Evolutionary conservation across 2,888 invertebrate genomes (phyloP).

Genomic region (Abrostola triplasia): DNA sequence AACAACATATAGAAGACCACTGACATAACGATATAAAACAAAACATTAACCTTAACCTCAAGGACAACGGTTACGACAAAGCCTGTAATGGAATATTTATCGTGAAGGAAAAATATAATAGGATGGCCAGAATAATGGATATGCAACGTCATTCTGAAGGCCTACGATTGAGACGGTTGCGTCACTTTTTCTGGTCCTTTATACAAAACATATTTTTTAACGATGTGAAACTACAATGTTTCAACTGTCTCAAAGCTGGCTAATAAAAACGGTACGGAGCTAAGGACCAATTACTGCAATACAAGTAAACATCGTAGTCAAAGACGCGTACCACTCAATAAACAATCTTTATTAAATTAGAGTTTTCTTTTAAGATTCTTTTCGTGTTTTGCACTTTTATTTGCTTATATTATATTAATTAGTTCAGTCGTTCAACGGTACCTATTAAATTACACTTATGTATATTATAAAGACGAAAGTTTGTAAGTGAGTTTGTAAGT

Average conservation of each 20-base stretch:
- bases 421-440: no score
- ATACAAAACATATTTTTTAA: not conserved
- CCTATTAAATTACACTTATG: no score
- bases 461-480: no score
- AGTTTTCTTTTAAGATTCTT: no score
- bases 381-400: no score
- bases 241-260: not conserved
- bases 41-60: conserved; percentile 43
- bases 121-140: conserved; percentile 25
- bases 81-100: conserved; percentile 36
- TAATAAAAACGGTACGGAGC: not conserved
- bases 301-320: no score
- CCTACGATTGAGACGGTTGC: not conserved
- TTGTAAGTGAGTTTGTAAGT: no score
- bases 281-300: not conserved
- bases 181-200: conserved; percentile 14
- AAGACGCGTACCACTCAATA: no score
- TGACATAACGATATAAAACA: conserved; percentile 35
- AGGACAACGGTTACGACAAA: conserved; percentile 26
- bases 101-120: conserved; percentile 21
- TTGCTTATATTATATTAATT: no score
- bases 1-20: no score
- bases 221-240: not conserved
- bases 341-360: no score
- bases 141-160: conserved; percentile 31